These are phyloP conservation scores for Phrynocephalus forsythii DNA, from an alignment of 2,797 vertebrate species.

Conservation along the genomic window DNA sequence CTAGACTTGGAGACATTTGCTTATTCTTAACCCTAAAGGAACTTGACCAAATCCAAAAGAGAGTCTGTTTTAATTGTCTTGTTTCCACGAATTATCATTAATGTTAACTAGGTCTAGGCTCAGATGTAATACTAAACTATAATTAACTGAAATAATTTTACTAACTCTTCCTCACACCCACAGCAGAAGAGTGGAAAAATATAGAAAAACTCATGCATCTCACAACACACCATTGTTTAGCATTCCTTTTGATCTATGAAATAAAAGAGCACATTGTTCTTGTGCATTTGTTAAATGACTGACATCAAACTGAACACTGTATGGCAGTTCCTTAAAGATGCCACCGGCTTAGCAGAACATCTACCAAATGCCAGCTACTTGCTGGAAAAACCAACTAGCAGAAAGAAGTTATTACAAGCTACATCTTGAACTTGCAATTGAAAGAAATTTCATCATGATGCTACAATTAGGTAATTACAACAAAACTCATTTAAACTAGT, in stretches of 20 bases:
- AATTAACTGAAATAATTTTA: background rate
- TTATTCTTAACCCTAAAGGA: background rate
- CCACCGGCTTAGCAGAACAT: background rate
- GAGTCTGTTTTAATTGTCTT: no score
- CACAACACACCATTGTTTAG: no score
- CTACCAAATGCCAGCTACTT: background rate
- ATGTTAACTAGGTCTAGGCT: background rate
- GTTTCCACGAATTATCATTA: background rate
- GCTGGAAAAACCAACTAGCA: background rate
- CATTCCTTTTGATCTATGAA: no score
- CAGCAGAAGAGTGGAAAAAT: no score
- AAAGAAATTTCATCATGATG: background rate
- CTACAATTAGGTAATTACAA: background rate
- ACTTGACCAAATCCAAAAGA: no score
- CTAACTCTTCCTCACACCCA: no score
- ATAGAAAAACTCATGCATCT: no score
- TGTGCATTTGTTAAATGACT: background rate
- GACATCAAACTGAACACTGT: background rate
- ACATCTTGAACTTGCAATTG: no score
- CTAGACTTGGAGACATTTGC: background rate
- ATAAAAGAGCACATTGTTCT: no score
- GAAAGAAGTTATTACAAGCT: background rate
- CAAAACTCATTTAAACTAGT: slow-evolving; percentile 3
- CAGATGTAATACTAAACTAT: background rate
- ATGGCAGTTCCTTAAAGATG: background rate